phyloP scores from a whole-genome alignment of 2,797 vertebrate genomes.

The Sebastes vulpes region DNA sequence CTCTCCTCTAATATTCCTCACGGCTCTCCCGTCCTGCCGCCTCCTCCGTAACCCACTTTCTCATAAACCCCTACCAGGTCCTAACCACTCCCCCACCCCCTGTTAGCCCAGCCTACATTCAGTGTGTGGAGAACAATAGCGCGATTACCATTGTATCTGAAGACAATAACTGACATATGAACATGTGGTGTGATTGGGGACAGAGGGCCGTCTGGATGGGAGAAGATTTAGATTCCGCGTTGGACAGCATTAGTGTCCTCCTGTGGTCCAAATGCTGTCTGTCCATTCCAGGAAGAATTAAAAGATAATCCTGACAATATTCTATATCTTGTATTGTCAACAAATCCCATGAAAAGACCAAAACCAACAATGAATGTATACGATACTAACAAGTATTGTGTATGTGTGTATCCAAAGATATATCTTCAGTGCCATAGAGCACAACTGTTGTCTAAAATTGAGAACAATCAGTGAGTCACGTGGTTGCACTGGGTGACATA shows the following conservation, averaged over 20 bases:
- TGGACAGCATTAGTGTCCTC: neutral
- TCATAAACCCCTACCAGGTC: slow-evolving; percentile 26
- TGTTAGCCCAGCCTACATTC: slow-evolving; percentile 31
- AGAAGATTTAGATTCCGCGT: neutral
- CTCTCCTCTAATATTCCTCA: slow-evolving; percentile 7
- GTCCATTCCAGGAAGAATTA: neutral
- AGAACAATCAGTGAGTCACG: neutral
- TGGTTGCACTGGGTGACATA: too few species aligned
- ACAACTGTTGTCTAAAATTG: neutral
- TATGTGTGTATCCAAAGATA: neutral
- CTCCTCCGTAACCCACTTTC: slow-evolving; percentile 71
- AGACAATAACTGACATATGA: slow-evolving; percentile 62
- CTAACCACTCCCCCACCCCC: neutral
- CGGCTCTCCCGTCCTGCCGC: neutral
- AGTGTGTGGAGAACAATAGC: slow-evolving; percentile 54
- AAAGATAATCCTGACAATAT: neutral
- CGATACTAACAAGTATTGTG: neutral
- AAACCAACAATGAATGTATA: neutral
- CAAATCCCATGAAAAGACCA: neutral
- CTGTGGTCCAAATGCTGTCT: neutral
- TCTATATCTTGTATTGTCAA: neutral
- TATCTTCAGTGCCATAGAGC: too few species aligned
- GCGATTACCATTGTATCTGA: slow-evolving; percentile 49
- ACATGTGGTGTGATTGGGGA: slow-evolving; percentile 36
- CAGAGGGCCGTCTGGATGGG: neutral